Base-by-base conservation (phyloP, 2,797 vertebrate species). In the Sebastes hubbsi region DNA sequence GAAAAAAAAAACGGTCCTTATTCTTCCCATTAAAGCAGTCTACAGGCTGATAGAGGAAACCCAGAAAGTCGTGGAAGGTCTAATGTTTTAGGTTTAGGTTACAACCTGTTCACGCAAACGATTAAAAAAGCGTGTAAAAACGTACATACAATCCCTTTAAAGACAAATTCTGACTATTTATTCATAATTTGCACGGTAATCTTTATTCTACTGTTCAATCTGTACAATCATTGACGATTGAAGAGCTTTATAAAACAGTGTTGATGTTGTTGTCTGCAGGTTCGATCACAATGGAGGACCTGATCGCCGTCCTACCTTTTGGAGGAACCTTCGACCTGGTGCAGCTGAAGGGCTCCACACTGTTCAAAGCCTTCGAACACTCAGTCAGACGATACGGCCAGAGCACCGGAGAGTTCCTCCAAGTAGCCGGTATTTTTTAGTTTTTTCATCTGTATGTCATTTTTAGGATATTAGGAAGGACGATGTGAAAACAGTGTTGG, bases 271-370 rank as follows among this genome's bases (percentile, higher is more conserved):
- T 20, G 4, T 24, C 20, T 6, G 11, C 69, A 99, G 98, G 98
- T 38, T 96, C 92, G 2, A 97, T 99, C 85, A 98, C 96, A 7
- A 84, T 97, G 96, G 97, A 97, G 94, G 97, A 97, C 67, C 87
- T 99, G 84, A 89, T 97, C 38, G 62, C 96, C 0, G 98, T 98
- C 36, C 4, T 98, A 70, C 98, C 98, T 0, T 99, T 99, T 25
- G 97, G 97, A 77, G 95, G 96, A 59, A 98, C 98, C 22, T 97
- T 95, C 42, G 98, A 99, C 93, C 80, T 97, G 87, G 94, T 98
- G 18, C 89, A 93, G 29, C 55, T 99, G 46, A 97, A 94, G 16
- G 98, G 98, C 25, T 97, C 97, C 60, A 97, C 97, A 0, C 89
- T 99, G 83, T 95, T 91, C 81, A 93, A 95, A 67, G 95, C 92